These are phyloP conservation scores for Sphenodon punctatus DNA, from an alignment of 2,797 vertebrate species.

Conservation along the genomic window DNA sequence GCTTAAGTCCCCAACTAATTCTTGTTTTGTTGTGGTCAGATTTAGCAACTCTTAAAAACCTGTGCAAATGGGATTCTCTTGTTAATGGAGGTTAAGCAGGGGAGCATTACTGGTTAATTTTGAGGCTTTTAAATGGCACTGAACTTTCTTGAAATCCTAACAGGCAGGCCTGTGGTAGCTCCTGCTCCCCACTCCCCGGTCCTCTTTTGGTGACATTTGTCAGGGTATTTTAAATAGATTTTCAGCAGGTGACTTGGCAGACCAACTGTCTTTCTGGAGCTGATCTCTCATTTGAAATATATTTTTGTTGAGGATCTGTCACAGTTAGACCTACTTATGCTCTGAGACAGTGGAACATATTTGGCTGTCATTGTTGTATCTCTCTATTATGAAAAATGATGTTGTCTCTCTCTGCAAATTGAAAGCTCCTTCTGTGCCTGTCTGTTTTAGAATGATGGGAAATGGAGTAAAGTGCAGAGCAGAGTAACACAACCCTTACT, in stretches of 20 bases:
- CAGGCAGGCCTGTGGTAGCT: not conserved
- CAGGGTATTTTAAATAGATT: not conserved
- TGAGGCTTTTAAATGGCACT: not conserved
- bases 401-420: not conserved
- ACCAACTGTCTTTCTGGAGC: not conserved
- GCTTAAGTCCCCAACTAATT: conserved; percentile 33
- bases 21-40: conserved; percentile 45
- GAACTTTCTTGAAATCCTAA: not conserved
- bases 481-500: too few relatives aligned
- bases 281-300: not conserved
- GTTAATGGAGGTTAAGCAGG: conserved; percentile 12
- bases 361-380: not conserved
- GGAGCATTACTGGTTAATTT: conserved; percentile 1
- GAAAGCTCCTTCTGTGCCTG: too few relatives aligned
- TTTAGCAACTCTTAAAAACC: conserved; percentile 44
- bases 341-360: not conserved
- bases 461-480: too few relatives aligned
- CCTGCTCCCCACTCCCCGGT: not conserved
- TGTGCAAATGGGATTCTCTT: conserved; percentile 26
- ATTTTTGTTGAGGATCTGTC: accelerated
- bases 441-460: too few relatives aligned
- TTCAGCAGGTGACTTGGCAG: not conserved
- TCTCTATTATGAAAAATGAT: not conserved
- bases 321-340: not conserved
- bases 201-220: not conserved